Evolutionary conservation across 2,113 vertebrate genomes (phyloP), one percentile per base, ranked within the genome.

Genomic region (Psittacara wagleri): DNA sequence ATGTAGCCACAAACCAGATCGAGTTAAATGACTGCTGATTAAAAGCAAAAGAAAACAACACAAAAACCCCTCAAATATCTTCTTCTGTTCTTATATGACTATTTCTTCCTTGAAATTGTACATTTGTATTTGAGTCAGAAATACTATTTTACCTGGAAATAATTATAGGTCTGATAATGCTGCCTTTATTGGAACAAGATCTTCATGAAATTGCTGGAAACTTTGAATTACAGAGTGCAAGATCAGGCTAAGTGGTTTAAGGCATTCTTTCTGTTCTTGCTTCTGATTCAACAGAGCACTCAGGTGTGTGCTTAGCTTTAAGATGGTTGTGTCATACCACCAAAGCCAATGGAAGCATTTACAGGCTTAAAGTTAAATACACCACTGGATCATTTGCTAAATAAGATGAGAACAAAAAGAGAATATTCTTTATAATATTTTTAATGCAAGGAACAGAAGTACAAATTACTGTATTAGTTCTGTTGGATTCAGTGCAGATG

Each of bases 381-480:
- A 24, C 11, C 28, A 72, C 3, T 63, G 66, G 41, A 41, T 70
- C 49, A 39, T 33, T 67, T 75, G 35, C 46, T 74, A 44, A 78
- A 13, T 64, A 62, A 86, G 44, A 75, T 37, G 16, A 59, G 31
- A n/a, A 63, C 6, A 35, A 57, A 74, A 37, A 57, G 10, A 55
- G 46, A 82, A 90, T 49, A 44, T 86, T 31, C 63, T 87, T 86
- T 80, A 16, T 43, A 74, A 75, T 72, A 86, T 76, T 82, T 90
- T 86, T 75, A 91, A 92, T 86, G 77, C 59, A 89, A 75, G 70
- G 64, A 79, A 59, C 37, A 55, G 59, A 88, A 91, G 28, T 82
- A 96, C 82, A 96, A 82, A 96, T 92, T 83, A 67, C 43, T 79
- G 48, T 52, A 83, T 79, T 76, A 78, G 51, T 69, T 86, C 87